Evolutionary conservation across 2,888 invertebrate species (phyloP), one percentile per base, ranked within the genome.

Genomic region (Cheilosia pagana): DNA sequence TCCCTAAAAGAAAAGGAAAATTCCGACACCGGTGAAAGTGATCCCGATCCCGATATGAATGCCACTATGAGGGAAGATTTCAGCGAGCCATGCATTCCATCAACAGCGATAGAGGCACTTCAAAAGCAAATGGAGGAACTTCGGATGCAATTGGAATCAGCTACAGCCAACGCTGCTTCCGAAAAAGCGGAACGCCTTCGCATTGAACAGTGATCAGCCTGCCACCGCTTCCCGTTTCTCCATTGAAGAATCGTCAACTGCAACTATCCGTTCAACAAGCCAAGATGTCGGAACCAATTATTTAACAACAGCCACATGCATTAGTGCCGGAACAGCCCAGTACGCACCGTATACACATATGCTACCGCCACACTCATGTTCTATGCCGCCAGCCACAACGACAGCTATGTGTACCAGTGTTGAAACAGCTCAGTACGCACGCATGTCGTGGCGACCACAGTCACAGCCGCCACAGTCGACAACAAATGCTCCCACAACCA

Each of bases 171-270:
- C 31, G 12, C 31, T 12, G 45, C 45, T 16, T n/a, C 45, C 45
- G 45, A 48, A 48, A 48, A 48, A 48, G 45, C 45, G 45, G 45
- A 48, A 21, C 21, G 45, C 45, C 45, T 48, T 10, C 45, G 45
- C 10, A 48, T 48, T 48, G 45, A 48, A 19, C 45, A 48, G 16
- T 19, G 21, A 19, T 21, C 45, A 48, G 45, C 45, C 45, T 19
- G 45, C 16, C 10, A 48, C 21, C 10, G 7, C 45, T 3, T 1
- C 2, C 19, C 10, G 19, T 10, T 10, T 48, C 16, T 43, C 43
- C 7, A 43, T 16, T 4, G 14, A 43, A 0, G 31, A 10, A 3
- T 3, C 10, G 10, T 41, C 41, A 14, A 6, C 14, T n/a, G 10
- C 45, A 19, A 19, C 45, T 0, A 48, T 19, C 2, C 3, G 8